Conservation (phyloP, 30 jellyfish, hydroid and myxozoan genomes). For the Aurelia aurita complex sp. Pacific region DNA sequence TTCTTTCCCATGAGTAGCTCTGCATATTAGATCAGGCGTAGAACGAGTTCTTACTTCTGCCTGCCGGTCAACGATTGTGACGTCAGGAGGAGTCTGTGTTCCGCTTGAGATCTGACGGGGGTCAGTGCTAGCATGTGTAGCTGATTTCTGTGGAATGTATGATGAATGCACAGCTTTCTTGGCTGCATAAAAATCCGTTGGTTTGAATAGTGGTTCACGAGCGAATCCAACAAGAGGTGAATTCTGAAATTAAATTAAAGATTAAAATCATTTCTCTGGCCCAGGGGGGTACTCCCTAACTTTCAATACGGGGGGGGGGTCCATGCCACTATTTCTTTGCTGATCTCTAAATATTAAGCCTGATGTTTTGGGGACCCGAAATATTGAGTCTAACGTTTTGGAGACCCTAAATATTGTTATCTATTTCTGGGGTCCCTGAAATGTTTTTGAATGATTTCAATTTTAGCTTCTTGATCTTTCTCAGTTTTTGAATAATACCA, state of each 20-base stretch:
- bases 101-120: slow-evolving; percentile 23
- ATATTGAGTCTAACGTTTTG: no score
- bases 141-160: slow-evolving; percentile 3
- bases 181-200: slow-evolving; percentile 52
- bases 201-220: slow-evolving; percentile 74
- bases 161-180: slow-evolving; percentile 16
- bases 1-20: neutral
- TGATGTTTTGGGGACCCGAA: no score
- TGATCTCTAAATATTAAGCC: no score
- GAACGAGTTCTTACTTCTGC: neutral
- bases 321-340: no score
- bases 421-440: no score
- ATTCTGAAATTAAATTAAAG: slow-evolving; percentile 29
- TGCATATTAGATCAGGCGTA: slow-evolving; percentile 51
- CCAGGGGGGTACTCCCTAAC: no score
- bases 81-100: slow-evolving; percentile 72
- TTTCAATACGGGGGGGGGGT: no score
- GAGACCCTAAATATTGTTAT: no score
- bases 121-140: neutral
- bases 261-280: no score
- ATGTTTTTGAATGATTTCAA: no score
- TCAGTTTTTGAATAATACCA: no score
- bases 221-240: slow-evolving; percentile 63
- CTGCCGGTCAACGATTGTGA: slow-evolving; percentile 16
- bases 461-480: no score